Base-by-base conservation (phyloP, 2,113 vertebrate genomes). In the Oreochromis aureus region DNA sequence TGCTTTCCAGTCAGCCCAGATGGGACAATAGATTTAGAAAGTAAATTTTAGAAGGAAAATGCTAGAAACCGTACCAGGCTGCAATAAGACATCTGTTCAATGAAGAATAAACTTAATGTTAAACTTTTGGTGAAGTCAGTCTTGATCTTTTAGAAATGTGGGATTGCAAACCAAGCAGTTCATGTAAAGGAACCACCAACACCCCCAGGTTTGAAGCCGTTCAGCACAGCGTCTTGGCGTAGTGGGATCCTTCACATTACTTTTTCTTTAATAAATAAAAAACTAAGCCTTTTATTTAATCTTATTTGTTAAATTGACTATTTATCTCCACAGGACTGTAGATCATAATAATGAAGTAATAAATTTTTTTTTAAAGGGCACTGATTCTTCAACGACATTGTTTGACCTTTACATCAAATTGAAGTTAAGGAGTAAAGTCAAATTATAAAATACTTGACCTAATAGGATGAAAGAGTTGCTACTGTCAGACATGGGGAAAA, bases 341-440 rank as follows among this genome's bases (percentile, higher is more conserved):
- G 61, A 39, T 3, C 66, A 19, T 3, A 76, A 76, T 30, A 30
- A 48, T 0, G 15, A 48, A 0, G 4, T 44, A 44, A 44, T 44
- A 71, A 63, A 3, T 19, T 0, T 0, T 19, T 11, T 59, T 76
- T 27, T 48, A 76, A 18, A 1, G 41, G 41, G 69, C 46, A 78
- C 46, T 53, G 0, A 51, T 13, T 10, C 73, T 53, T 53, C 1
- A 53, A 18, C 32, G 5, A 51, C 0, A 51, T 53, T 1, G 27
- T 53, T 78, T 78, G 44, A 0, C 5, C 46, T 53, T 78, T 78
- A 32, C 18, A 51, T 78, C 27, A 53, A 34, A 78, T 12, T 78
- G 4, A 78, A n/a, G 10, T 53, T 53, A 53, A 78, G 27, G 46
- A 78, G 10, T 9, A 32, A 2, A 10, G 10, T 53, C 73, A 8